Evolutionary conservation across 2,113 vertebrate genomes (phyloP).

Genomic region (Phocoena phocoena): DNA sequence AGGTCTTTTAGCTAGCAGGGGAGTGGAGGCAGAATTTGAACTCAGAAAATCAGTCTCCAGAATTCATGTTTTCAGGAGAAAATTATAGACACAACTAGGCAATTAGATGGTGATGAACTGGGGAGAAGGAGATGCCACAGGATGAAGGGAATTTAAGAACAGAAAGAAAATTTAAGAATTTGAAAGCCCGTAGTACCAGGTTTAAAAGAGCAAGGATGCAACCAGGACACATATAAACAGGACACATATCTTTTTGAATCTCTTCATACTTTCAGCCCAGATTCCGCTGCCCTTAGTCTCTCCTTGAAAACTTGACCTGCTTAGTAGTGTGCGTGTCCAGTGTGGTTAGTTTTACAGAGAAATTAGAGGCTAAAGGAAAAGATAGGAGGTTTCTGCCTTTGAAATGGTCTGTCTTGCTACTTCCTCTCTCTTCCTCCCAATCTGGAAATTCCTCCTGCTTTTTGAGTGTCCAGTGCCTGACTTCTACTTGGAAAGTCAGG

Average conservation of each 20-base stretch:
- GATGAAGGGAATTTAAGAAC: neutral
- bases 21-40: neutral
- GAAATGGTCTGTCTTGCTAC: neutral
- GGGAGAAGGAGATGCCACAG: neutral
- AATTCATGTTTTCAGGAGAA: conserved; percentile 38
- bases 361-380: conserved; percentile 5
- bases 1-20: neutral
- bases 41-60: neutral
- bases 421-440: neutral
- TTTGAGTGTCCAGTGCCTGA: neutral
- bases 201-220: neutral
- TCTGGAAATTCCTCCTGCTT: conserved; percentile 1
- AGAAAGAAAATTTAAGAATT: neutral
- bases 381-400: neutral
- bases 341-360: neutral
- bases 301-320: conserved; percentile 3
- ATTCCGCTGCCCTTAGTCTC: neutral
- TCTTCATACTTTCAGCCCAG: conserved; percentile 13
- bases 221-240: neutral
- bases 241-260: neutral
- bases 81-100: neutral
- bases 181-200: neutral
- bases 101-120: neutral
- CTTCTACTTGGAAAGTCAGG: neutral
- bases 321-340: neutral